Conservation (phyloP, 2,888 invertebrate species). For the Flexamia atlantica region DNA sequence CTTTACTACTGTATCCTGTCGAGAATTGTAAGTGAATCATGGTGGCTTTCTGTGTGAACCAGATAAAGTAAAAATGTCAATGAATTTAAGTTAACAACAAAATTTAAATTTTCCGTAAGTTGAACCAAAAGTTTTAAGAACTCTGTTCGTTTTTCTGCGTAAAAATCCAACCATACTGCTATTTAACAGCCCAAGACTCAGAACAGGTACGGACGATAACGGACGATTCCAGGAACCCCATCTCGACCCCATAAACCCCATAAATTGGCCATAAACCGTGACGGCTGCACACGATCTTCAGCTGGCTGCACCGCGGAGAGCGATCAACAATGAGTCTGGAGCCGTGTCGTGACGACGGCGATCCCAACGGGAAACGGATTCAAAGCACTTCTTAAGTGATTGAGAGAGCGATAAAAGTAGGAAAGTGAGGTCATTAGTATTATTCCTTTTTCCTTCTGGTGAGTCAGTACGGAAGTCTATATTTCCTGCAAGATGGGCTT, state of each 20-base stretch:
- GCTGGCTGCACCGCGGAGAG: slow-evolving; percentile 4
- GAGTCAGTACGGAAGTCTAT: neutral
- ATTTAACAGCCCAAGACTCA: neutral
- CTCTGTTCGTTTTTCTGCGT: too few species aligned
- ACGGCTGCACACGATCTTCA: slow-evolving; percentile 32
- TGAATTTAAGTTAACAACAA: too few species aligned
- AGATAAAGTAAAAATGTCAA: too few species aligned
- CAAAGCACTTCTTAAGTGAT: slow-evolving; percentile 17
- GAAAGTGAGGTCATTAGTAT: neutral
- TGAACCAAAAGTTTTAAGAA: too few species aligned
- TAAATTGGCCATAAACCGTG: slow-evolving; percentile 27
- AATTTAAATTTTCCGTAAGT: too few species aligned
- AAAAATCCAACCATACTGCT: too few species aligned
- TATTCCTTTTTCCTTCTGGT: too few species aligned
- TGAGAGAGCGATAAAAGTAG: neutral
- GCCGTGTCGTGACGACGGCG: slow-evolving; percentile 8
- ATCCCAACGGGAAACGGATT: slow-evolving; percentile 1
- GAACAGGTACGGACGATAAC: slow-evolving; percentile 5
- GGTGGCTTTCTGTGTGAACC: too few species aligned
- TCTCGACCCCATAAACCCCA: slow-evolving; percentile 28
- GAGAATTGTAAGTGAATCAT: too few species aligned
- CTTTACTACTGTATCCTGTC: too few species aligned
- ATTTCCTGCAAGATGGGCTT: too few species aligned
- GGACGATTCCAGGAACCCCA: slow-evolving; percentile 4
- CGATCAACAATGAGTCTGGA: slow-evolving; percentile 26